Percentiles rank a stretch among this genome's conserved stretches.
Evolutionary conservation across 1,140 invertebrate species (phyloP).

Genomic region (Drosophila insularis): DNA sequence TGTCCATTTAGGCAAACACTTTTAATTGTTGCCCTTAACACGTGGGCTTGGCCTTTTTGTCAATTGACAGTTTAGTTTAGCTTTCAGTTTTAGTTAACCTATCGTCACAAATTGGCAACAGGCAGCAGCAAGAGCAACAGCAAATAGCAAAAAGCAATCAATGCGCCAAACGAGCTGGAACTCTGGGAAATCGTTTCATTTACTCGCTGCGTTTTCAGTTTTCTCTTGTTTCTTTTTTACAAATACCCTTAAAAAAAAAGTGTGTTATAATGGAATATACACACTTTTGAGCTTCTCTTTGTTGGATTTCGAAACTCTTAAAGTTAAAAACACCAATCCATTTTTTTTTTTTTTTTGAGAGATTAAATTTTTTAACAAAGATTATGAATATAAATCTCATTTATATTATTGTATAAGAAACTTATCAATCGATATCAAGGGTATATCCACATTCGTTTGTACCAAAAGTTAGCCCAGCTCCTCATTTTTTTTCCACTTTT

Average conservation of each 20-base stretch:
- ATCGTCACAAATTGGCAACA: constrained; percentile 45
- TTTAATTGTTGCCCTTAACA: constrained; percentile 1
- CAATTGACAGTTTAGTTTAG: constrained; percentile 6
- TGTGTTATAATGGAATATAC: background rate
- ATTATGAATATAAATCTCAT: too few species aligned
- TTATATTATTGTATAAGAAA: too few species aligned
- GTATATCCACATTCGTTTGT: background rate
- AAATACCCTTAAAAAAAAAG: background rate
- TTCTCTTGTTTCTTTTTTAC: constrained; percentile 29
- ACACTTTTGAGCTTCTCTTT: too few species aligned
- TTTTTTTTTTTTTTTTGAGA: too few species aligned
- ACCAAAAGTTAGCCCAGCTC: background rate
- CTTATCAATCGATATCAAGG: background rate
- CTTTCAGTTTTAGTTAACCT: constrained; percentile 29
- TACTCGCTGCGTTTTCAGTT: constrained; percentile 23
- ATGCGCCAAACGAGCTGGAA: constrained; percentile 63
- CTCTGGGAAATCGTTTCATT: constrained; percentile 20
- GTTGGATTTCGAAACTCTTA: too few species aligned
- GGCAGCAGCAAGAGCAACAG: constrained; percentile 16
- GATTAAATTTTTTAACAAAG: too few species aligned
- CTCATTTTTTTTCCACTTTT: constrained; percentile 33
- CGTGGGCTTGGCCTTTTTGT: background rate
- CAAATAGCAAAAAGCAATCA: constrained; percentile 53
- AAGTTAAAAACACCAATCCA: too few species aligned
- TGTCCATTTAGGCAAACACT: background rate